Percentiles rank a stretch among this genome's conserved stretches.
Conservation (phyloP, 2,888 invertebrate species). For the Keiferia lycopersicella region DNA sequence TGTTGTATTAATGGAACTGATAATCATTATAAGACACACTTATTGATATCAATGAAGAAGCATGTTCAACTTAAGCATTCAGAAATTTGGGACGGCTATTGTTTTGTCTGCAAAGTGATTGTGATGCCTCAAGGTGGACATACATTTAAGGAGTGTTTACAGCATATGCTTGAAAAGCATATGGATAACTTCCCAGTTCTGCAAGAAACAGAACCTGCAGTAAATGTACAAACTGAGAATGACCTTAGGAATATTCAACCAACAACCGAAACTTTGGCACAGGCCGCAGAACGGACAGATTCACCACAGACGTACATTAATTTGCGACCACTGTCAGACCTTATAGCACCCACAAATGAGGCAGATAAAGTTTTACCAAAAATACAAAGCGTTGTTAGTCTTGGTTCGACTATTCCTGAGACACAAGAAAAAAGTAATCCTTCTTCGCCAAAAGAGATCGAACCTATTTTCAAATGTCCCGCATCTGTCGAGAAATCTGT, state of each 20-base stretch:
- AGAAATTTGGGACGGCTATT: conserved; percentile 81
- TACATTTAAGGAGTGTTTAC: conserved; percentile 62
- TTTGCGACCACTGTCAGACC: conserved; percentile 66
- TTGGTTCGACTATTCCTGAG: conserved; percentile 48
- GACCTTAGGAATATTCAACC: neutral
- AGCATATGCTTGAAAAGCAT: conserved; percentile 70
- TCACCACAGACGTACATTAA: conserved; percentile 52
- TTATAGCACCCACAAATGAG: conserved; percentile 37
- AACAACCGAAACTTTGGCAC: neutral
- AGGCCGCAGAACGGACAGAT: conserved; percentile 31
- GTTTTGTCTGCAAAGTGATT: conserved; percentile 73
- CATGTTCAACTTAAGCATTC: conserved; percentile 66
- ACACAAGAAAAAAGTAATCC: neutral
- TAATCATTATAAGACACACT: conserved; percentile 63
- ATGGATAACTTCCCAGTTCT: conserved; percentile 65
- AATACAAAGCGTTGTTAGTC: conserved; percentile 80
- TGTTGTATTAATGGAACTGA: conserved; percentile 66
- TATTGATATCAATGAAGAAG: conserved; percentile 71
- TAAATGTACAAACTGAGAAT: conserved; percentile 16
- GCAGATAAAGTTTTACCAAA: conserved; percentile 50
- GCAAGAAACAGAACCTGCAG: conserved; percentile 40
- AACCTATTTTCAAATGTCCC: conserved; percentile 5
- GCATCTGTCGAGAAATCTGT: neutral
- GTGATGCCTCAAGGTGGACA: conserved; percentile 64
- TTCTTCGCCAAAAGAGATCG: neutral